Percentiles rank a stretch among this genome's conserved stretches.
Evolutionary conservation across 2,113 vertebrate species (phyloP).

Genomic region (Porphyrio hochstetteri): DNA sequence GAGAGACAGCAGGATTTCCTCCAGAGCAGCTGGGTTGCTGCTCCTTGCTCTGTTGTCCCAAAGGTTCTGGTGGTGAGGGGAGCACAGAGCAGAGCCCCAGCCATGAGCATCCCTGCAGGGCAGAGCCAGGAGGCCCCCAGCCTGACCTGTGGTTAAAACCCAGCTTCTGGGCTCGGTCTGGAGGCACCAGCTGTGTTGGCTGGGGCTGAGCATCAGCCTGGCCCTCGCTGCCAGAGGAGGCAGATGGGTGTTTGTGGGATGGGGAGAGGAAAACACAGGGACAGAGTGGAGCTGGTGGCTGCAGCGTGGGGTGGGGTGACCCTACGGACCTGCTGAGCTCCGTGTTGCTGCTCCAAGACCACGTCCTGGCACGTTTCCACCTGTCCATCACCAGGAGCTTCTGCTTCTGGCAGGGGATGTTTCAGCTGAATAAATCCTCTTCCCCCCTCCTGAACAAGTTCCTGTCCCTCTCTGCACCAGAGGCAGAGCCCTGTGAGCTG

Average conservation of each 20-base stretch:
- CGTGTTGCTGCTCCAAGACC: neutral
- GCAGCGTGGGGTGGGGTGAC: fast-evolving
- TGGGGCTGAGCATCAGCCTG: neutral
- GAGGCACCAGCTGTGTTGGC: neutral
- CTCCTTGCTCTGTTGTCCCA: neutral
- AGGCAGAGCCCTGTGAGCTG: neutral
- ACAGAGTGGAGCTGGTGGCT: neutral
- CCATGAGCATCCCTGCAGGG: neutral
- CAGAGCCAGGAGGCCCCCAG: neutral
- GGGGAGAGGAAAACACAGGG: neutral
- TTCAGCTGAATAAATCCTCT: neutral
- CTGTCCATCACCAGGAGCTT: neutral
- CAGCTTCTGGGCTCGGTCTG: neutral
- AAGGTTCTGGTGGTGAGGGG: neutral
- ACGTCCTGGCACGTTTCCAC: fast-evolving
- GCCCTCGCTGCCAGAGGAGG: neutral
- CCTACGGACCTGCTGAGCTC: neutral
- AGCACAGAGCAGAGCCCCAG: neutral
- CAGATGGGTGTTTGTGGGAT: neutral
- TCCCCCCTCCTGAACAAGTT: neutral
- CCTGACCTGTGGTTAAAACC: neutral
- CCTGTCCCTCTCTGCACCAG: fast-evolving
- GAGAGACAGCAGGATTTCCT: neutral
- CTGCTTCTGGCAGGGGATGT: neutral
- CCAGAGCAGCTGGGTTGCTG: neutral